A percentile compares a stretch with the other conserved stretches of the same genome.
Evolutionary conservation across 2,888 invertebrate species (phyloP).

Genomic region (Phaonia tiefii): DNA sequence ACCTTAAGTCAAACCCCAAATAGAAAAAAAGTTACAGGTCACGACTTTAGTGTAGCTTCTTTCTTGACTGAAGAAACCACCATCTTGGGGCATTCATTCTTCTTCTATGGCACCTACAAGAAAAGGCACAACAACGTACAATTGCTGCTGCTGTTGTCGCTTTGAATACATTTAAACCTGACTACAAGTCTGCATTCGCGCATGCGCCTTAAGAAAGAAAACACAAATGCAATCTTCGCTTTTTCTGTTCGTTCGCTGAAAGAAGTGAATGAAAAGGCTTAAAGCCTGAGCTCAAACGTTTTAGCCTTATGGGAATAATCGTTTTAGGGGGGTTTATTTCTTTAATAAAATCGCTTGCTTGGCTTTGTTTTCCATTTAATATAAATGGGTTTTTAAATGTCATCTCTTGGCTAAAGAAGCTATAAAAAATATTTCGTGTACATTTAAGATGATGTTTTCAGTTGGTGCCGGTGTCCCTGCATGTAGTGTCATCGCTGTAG

Average conservation of each 20-base stretch:
- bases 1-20: constrained; percentile 58
- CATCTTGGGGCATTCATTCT: constrained; percentile 38
- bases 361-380: constrained; percentile 45
- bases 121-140: not conserved
- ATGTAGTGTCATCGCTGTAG: constrained; percentile 18
- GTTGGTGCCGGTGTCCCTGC: not conserved
- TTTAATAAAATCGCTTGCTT: constrained; percentile 52
- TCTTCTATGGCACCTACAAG: constrained; percentile 1
- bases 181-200: constrained; percentile 13
- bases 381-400: constrained; percentile 66
- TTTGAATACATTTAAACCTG: constrained; percentile 25
- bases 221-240: too few species aligned
- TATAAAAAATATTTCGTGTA: constrained; percentile 65
- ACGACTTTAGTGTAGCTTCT: constrained; percentile 67
- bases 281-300: constrained; percentile 21
- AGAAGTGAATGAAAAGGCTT: constrained; percentile 33
- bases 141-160: constrained; percentile 12
- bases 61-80: constrained; percentile 57
- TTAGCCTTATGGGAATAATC: constrained; percentile 62
- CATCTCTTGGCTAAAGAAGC: constrained; percentile 63
- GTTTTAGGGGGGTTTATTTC: constrained; percentile 40
- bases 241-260: not conserved
- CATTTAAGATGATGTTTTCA: constrained; percentile 14
- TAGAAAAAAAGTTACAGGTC: constrained; percentile 61
- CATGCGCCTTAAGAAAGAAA: too few species aligned